Conservation (phyloP, 35 echinoderm and acorn worm genomes). For the Apostichopus californicus region DNA sequence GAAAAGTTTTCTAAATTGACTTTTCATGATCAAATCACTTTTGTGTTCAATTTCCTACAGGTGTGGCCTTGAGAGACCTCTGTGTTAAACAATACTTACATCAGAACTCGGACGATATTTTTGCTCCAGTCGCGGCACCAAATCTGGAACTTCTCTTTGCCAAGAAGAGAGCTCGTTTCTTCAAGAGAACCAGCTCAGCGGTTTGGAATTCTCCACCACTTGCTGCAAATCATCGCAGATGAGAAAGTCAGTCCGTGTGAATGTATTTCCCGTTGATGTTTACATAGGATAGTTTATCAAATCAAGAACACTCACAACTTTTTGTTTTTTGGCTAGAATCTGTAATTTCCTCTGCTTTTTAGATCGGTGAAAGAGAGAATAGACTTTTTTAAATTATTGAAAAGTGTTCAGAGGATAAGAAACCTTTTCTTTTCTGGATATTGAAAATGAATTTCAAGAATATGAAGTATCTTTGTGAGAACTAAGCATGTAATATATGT, state of each 20-base stretch:
- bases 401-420: too few relatives aligned
- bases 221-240: not conserved
- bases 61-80: conserved; percentile 61
- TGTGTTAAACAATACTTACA: conserved; percentile 75
- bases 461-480: too few relatives aligned
- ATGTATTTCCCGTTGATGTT: not conserved
- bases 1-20: too few relatives aligned
- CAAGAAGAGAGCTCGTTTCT: conserved; percentile 84
- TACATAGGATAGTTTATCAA: not conserved
- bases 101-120: conserved; percentile 60
- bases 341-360: too few relatives aligned
- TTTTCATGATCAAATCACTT: too few relatives aligned
- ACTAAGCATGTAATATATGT: too few relatives aligned
- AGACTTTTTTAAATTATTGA: too few relatives aligned
- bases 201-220: conserved; percentile 81
- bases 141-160: conserved; percentile 72
- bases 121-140: conserved; percentile 61
- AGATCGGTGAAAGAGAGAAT: too few relatives aligned
- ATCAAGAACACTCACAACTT: too few relatives aligned
- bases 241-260: not conserved
- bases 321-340: too few relatives aligned
- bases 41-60: not conserved
- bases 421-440: too few relatives aligned
- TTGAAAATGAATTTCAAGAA: too few relatives aligned
- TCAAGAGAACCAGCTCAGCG: conserved; percentile 87